phyloP scores from a whole-genome alignment of 2,797 vertebrate species.

The Spheniscus humboldti region DNA sequence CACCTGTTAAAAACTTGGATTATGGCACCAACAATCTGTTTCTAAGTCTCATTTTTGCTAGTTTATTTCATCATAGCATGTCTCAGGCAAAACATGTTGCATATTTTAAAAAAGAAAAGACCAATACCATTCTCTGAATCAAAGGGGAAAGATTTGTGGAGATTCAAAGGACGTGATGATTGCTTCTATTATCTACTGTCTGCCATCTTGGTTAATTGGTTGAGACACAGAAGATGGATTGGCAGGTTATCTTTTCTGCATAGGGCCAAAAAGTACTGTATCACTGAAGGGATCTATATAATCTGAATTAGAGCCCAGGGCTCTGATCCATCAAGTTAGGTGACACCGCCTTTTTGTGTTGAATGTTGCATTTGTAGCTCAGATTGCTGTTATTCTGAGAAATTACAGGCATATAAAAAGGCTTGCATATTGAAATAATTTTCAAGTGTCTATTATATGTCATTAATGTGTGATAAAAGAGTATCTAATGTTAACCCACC shows the following conservation, averaged over 20 bases:
- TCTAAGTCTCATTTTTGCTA: background rate
- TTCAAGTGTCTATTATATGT: background rate
- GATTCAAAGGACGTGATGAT: background rate
- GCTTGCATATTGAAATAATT: background rate
- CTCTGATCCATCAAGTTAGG: background rate
- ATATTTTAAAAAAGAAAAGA: background rate
- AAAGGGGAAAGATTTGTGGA: background rate
- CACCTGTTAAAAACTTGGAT: background rate
- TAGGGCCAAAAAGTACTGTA: background rate
- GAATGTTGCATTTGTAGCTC: background rate
- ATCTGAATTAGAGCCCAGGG: background rate
- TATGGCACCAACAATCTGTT: background rate
- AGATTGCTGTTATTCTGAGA: background rate
- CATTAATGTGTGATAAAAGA: background rate
- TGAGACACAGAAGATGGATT: background rate
- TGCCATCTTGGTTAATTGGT: background rate
- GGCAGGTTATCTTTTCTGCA: background rate
- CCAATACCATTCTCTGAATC: background rate
- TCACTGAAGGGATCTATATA: background rate
- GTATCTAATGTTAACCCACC: background rate
- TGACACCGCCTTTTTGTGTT: background rate
- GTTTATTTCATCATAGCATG: background rate
- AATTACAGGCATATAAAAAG: background rate
- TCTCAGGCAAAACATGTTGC: background rate
- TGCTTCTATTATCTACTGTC: background rate